phyloP scores from a whole-genome alignment of 2,113 vertebrate genomes.

The Choloepus hoffmanni region DNA sequence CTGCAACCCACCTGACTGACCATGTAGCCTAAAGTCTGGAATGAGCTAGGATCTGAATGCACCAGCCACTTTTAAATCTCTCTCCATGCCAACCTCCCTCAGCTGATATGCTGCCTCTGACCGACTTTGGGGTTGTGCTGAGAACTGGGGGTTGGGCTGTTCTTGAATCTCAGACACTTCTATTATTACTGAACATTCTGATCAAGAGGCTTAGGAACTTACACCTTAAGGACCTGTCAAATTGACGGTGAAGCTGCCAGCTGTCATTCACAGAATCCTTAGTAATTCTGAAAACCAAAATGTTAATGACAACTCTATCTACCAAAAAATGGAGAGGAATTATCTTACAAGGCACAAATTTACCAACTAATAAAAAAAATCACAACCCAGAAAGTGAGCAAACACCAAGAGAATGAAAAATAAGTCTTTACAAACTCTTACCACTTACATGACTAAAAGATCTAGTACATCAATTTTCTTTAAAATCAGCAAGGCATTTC shows the following conservation, averaged over 20 bases:
- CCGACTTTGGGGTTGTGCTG: neutral
- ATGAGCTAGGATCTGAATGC: constrained; percentile 63
- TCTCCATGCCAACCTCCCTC: constrained; percentile 15
- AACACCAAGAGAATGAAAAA: neutral
- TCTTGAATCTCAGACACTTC: neutral
- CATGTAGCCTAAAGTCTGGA: neutral
- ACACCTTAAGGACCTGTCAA: constrained; percentile 58
- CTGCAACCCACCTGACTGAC: constrained; percentile 5
- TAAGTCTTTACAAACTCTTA: neutral
- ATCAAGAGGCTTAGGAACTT: constrained; percentile 26
- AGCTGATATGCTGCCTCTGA: constrained; percentile 52
- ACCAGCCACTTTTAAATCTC: constrained; percentile 15
- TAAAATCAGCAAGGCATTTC: neutral
- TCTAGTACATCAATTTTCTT: neutral
- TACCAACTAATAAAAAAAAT: neutral
- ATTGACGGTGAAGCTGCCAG: constrained; percentile 35
- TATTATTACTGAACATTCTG: constrained; percentile 59
- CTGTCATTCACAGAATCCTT: constrained; percentile 35
- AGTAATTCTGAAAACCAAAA: constrained; percentile 35
- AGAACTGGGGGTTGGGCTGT: neutral
- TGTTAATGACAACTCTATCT: neutral
- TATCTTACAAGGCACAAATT: constrained; percentile 34
- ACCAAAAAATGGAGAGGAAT: neutral
- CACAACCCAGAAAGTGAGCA: neutral
- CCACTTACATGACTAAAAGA: neutral